A percentile compares a stretch with the other conserved stretches of the same genome.
phyloP scores from a whole-genome alignment of 2,888 invertebrate species.

The Hemaris fuciformis region DNA sequence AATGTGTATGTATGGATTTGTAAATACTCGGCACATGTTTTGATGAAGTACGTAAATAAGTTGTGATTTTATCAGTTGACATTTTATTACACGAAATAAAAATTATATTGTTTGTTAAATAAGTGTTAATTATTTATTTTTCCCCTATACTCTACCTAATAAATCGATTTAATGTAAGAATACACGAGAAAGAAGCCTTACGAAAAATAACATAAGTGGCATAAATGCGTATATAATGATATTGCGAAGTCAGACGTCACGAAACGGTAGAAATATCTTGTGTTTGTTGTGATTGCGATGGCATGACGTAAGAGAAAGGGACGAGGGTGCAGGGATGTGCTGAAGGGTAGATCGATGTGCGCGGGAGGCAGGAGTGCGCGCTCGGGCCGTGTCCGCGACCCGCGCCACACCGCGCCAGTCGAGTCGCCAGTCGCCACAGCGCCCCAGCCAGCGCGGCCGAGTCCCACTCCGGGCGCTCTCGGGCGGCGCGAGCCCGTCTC shows the following conservation, averaged over 20 bases:
- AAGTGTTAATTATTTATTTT: conserved; percentile 14
- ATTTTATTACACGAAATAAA: conserved; percentile 26
- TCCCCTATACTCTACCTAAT: not conserved
- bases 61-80: conserved; percentile 62
- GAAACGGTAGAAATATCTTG: conserved; percentile 2
- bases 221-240: conserved; percentile 38
- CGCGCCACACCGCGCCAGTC: no score
- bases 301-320: conserved; percentile 6
- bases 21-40: conserved; percentile 39
- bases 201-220: not conserved
- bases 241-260: conserved; percentile 44
- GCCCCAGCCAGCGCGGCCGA: conserved; percentile 57
- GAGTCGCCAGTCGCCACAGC: no score
- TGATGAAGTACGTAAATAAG: conserved; percentile 42
- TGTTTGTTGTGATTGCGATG: not conserved
- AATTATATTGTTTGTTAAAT: conserved; percentile 62
- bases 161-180: not conserved
- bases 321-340: conserved; percentile 7
- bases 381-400: conserved; percentile 47
- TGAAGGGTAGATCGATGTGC: conserved; percentile 70
- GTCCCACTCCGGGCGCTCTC: conserved; percentile 30
- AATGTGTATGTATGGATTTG: conserved; percentile 26
- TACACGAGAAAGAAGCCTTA: no score
- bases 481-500: conserved; percentile 27
- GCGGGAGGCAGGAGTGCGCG: conserved; percentile 40